Evolutionary conservation across 1,140 invertebrate genomes (phyloP), one percentile per base, ranked within the genome.

Genomic region (Zelostemma sp.): DNA sequence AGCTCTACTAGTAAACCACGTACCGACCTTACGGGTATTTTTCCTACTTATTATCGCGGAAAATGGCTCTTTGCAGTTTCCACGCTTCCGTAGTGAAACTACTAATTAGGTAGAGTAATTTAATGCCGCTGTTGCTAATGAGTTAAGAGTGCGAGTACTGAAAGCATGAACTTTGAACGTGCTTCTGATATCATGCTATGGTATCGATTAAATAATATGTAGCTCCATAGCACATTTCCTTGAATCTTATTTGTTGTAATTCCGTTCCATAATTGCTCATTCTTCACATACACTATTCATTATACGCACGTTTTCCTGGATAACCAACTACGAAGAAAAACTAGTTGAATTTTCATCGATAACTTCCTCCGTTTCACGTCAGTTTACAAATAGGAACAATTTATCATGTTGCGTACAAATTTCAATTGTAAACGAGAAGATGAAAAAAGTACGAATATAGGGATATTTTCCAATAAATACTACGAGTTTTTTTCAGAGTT

Each of bases 31-130:
- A 61, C 43, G 46, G 40, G 19, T 68, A 64, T 66, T 66, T 71
- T 71, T 66, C 33, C 62, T 59, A 63, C 38, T 66, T 67, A 67
- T 72, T 63, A 63, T 57, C 61, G 49, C 46, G 49, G 64, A 57
- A 65, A 76, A 68, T 65, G 58, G 64, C 68, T 70, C 69, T 71
- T 64, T 68, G 46, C 31, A 71, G 59, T 68, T 67, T 72, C 68
- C 53, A 61, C 56, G 59, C 51, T 72, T 70, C 51, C 62, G 62
- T 63, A 56, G 54, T 61, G 58, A 59, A 55, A 75, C 65, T 77
- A 72, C 69, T 75, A 78, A 78, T 78, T 76, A 72, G 64, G 74
- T 57, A 40, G 62, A 66, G 72, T 75, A 78, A 77, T 78, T 80
- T 76, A 79, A 74, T 73, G 65, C 64, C 31, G 63, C 65, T 68